These are phyloP conservation scores for Ophion ventricosus DNA, from an alignment of 2,888 invertebrate species.

Conservation along the genomic window DNA sequence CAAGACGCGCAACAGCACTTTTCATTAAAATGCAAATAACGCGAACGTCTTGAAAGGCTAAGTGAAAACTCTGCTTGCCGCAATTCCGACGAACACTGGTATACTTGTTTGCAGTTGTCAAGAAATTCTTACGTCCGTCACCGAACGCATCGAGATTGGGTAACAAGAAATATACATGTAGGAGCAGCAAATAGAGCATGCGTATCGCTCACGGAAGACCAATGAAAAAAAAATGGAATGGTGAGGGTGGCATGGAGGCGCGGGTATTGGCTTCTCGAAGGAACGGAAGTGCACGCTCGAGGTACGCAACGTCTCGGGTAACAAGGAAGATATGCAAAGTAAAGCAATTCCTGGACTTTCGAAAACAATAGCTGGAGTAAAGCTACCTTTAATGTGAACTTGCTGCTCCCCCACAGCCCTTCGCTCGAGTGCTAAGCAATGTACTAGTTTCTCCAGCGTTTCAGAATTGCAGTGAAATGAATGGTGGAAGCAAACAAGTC, in stretches of 20 bases:
- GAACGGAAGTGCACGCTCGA: constrained; percentile 46
- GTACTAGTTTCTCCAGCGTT: constrained; percentile 43
- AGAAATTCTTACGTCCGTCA: constrained; percentile 49
- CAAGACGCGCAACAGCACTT: constrained; percentile 52
- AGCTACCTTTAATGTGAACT: constrained; percentile 67
- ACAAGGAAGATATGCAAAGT: constrained; percentile 72
- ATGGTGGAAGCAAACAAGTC: constrained; percentile 30
- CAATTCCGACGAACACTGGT: not conserved
- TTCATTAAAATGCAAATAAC: constrained; percentile 66
- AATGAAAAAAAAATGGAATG: constrained; percentile 17
- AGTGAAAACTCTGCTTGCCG: constrained; percentile 52
- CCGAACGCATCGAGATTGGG: constrained; percentile 18
- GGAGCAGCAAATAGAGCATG: not conserved
- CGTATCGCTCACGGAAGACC: not conserved
- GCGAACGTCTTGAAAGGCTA: constrained; percentile 49
- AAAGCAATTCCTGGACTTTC: constrained; percentile 64
- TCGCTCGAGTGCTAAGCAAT: constrained; percentile 32
- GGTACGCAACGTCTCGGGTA: constrained; percentile 38
- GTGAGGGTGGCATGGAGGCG: constrained; percentile 26
- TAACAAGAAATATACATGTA: not conserved
- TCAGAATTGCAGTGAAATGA: constrained; percentile 47
- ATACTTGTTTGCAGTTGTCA: constrained; percentile 28
- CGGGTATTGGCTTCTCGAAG: constrained; percentile 44
- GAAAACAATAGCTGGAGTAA: constrained; percentile 71
- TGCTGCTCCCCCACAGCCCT: constrained; percentile 43